Evolutionary conservation across 2,888 invertebrate genomes (phyloP), one percentile per base, ranked within the genome.

Genomic region (Balanococcus diminutus): DNA sequence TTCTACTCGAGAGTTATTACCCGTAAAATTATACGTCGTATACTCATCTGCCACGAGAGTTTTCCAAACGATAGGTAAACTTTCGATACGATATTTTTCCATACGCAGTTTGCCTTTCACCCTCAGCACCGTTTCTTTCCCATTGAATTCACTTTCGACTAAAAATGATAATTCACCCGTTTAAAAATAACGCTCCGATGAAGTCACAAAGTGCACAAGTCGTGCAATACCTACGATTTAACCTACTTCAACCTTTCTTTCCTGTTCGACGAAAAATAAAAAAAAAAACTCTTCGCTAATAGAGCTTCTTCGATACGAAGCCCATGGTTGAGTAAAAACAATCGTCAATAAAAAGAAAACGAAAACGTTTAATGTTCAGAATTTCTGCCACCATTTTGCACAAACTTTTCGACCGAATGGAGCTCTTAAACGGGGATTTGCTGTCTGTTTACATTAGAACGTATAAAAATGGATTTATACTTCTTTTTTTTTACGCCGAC

Each of bases 131-230:
- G 19, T 8, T 1, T 67, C 28, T 25, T 67, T 67, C 61, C 61
- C 28, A 67, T 67, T 67, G 61, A 67, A 28, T 67, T 67, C 61
- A 67, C 61, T 67, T 67, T 67, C 61, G 61, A 11, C 28, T 67
- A 67, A 67, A 67, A 67, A 67, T 67, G 61, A 67, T 67, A 67
- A 67, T 67, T 67, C 61, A 67, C 2, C 61, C 61, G 61, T 67
- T 67, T 25, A 67, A 67, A 67, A 25, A 67, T 67, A 67, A 67
- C 61, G 61, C 61, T 67, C 28, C 61, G 61, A 25, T 25, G 61
- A 28, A 67, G 28, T 67, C 61, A 28, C 61, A 67, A n/a, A 67
- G 61, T 67, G 61, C 61, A 67, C 61, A 25, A 67, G 1, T 67
- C 19, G 19, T 19, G 28, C 25, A 28, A 67, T 67, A 25, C n/a